Evolutionary conservation across 1,140 invertebrate genomes (phyloP), one percentile per base, ranked within the genome.

Genomic region (Ceratina calcarata): DNA sequence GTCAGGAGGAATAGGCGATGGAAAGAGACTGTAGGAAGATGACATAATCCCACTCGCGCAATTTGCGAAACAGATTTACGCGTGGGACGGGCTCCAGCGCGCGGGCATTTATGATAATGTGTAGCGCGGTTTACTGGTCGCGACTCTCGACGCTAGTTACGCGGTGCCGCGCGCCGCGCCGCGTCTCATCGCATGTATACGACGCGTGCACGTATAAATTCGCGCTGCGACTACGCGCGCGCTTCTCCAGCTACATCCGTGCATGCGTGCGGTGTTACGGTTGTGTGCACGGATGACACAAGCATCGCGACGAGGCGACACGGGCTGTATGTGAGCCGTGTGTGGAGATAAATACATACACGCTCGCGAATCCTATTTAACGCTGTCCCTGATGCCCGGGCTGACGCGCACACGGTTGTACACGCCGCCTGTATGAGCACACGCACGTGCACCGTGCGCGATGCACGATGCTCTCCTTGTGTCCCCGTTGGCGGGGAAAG

Each of bases 21-120:
- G 81, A 70, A 88, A 82, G 84, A 86, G 83, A 74, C 71, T 61
- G 86, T 81, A 87, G 85, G 85, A 87, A 83, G 83, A 90, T 91
- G 91, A 91, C 89, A 91, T 92, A 93, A 91, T 90, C 84, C 82
- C 85, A 86, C 82, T 87, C 86, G 88, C 87, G 86, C 88, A 88
- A 91, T 92, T 92, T 91, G 89, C 91, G 91, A 92, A 91, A 92
- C 89, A 90, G 91, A 93, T 92, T 93, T 92, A 90, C 88, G 91
- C 90, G 91, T 92, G 91, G 91, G 92, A 91, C 86, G 91, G 91
- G 90, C 90, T 83, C 88, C 84, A 90, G 69, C 76, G 76, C 88
- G 86, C 83, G 87, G 79, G 89, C 91, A 89, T 92, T 92, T 92
- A 92, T 91, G 91, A 92, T 93, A 92, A 93, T 93, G 87, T 89